Evolutionary conservation across 2,113 vertebrate species (phyloP).

Genomic region (Ciconia stormi): DNA sequence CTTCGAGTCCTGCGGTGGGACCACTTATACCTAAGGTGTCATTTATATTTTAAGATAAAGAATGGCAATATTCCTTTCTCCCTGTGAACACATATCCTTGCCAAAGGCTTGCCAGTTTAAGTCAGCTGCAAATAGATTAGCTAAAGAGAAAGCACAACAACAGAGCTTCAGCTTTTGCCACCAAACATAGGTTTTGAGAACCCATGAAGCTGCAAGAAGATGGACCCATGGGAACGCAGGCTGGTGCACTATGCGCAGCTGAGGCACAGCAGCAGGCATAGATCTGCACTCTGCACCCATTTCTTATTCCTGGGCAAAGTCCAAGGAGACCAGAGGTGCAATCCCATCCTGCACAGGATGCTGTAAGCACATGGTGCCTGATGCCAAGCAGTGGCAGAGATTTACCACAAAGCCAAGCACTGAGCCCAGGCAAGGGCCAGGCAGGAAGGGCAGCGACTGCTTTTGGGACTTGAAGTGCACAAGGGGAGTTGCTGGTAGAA

Average conservation of each 20-base stretch:
- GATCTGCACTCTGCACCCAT: neutral
- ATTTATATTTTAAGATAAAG: neutral
- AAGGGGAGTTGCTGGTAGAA: neutral
- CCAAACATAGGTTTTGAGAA: neutral
- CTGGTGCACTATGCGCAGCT: neutral
- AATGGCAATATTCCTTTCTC: neutral
- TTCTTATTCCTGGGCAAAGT: neutral
- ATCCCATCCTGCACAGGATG: neutral
- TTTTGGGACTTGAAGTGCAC: neutral
- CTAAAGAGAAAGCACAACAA: neutral
- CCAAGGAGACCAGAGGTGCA: neutral
- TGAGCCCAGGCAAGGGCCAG: neutral
- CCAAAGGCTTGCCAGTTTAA: neutral
- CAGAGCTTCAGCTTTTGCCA: neutral
- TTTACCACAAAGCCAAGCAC: neutral
- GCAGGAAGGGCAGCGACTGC: neutral
- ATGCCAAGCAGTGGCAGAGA: neutral
- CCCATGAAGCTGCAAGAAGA: neutral
- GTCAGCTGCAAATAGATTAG: neutral
- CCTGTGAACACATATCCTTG: neutral
- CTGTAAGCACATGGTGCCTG: neutral
- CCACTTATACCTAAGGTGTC: no score
- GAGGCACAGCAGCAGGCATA: neutral
- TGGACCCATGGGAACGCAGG: neutral
- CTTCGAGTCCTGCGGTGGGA: neutral